Base-by-base conservation (phyloP, 2,113 vertebrate species). In the Myotis brandtii region DNA sequence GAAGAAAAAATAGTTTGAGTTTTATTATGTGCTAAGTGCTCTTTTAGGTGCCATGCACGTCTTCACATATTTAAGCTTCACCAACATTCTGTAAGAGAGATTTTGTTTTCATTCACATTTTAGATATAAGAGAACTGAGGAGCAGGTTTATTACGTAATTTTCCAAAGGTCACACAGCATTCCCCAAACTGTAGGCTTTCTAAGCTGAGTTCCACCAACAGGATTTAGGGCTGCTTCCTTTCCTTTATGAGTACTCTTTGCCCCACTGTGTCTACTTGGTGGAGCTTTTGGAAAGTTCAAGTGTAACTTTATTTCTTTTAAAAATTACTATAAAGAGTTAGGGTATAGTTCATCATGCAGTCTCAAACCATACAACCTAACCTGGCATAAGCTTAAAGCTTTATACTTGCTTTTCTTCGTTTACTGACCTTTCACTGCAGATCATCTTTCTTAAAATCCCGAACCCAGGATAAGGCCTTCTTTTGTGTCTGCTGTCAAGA, bases 401-500 rank as follows among this genome's bases (percentile, higher is more conserved):
- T 75, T 9, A 64, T 2, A 59, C 48, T 43, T 25, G 17, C 25
- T 48, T 54, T 64, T 81, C 50, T 73, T 92, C 82, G 67, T 54
- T 84, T 80, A 62, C 56, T 94, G 87, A 93, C 64, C 54, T 97
- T 93, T 95, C 30, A 32, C 20, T 50, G 21, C 52, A 89, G 69
- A 80, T 93, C 40, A 67, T 46, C 69, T 75, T 92, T 79, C 69
- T 91, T 62, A 76, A 88, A 94, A 66, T 93, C 64, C 59, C 66
- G 52, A 59, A 50, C 40, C 70, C n/a, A 13, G 67, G 5, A 92
- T 76, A 94, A 96, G 72, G n/a, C 46, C 59, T 67, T 92, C 50
- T 85, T 95, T 92, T 95, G 87, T 97, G 50, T 88, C 12, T 14
- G 40, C 40, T 76, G 43, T 82, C 64, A 91, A 79, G 82, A 95